These are phyloP conservation scores for Heteronetta atricapilla DNA, from an alignment of 2,113 vertebrate genomes.

Conservation along the genomic window DNA sequence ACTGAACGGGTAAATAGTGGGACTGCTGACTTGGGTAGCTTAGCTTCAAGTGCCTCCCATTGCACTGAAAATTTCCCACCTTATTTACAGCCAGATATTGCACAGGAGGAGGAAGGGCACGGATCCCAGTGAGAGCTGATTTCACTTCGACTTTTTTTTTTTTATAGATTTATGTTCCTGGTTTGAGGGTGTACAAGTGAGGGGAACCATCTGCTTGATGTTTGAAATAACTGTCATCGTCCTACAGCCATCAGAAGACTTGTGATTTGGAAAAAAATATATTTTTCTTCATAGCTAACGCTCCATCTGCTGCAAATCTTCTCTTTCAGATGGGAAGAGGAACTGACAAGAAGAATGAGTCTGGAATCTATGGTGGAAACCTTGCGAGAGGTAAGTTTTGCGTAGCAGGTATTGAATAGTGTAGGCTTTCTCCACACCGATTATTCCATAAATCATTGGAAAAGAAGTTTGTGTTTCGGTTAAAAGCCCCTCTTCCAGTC, in stretches of 20 bases:
- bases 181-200: background rate
- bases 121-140: background rate
- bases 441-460: background rate
- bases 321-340: slow-evolving; percentile 94
- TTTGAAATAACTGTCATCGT: background rate
- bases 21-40: background rate
- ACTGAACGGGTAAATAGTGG: background rate
- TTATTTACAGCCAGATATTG: background rate
- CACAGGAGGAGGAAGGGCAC: background rate
- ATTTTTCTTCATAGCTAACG: background rate
- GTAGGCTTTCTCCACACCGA: background rate
- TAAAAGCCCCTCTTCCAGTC: background rate
- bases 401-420: rapidly evolving
- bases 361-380: slow-evolving; percentile 90
- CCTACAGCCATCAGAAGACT: background rate
- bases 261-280: background rate
- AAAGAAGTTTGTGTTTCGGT: background rate
- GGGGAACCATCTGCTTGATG: slow-evolving; percentile 20
- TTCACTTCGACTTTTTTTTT: background rate
- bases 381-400: slow-evolving; percentile 85
- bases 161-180: background rate
- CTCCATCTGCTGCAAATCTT: slow-evolving; percentile 60
- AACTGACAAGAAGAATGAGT: slow-evolving; percentile 86
- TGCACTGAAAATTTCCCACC: background rate
- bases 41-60: background rate